These are phyloP conservation scores for Xenentodon cancila DNA, from an alignment of 2,797 vertebrate species.

Conservation along the genomic window DNA sequence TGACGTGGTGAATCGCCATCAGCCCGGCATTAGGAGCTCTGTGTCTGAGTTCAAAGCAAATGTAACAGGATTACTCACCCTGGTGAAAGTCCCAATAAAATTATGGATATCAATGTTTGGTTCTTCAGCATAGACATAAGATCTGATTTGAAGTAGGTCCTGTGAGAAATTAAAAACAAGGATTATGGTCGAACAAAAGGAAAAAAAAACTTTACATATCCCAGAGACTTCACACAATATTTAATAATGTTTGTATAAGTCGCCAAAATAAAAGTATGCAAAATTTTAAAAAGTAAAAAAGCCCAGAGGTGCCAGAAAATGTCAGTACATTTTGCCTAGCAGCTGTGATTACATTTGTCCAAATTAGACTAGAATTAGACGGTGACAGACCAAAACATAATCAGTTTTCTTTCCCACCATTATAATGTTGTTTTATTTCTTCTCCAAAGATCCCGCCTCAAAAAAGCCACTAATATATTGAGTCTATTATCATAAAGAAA, in stretches of 20 bases:
- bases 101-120: constrained; percentile 98
- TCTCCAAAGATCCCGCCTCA: no score
- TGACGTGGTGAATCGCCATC: no score
- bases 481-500: no score
- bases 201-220: no score
- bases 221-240: background rate
- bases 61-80: constrained; percentile 79
- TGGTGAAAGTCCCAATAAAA: constrained; percentile 96
- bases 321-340: no score
- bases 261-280: background rate
- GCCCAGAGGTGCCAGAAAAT: background rate
- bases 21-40: background rate
- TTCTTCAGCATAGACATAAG: constrained; percentile 94
- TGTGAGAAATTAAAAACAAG: constrained; percentile 50
- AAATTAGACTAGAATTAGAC: no score
- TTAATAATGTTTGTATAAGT: background rate
- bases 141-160: constrained; percentile 96
- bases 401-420: no score
- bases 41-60: background rate
- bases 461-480: no score
- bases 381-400: no score
- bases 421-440: no score
- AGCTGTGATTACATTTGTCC: no score
- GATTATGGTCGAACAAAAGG: no score
- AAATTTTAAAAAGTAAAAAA: background rate